phyloP scores from a whole-genome alignment of 2,797 vertebrate species.

The Chaetodon trifasciatus region DNA sequence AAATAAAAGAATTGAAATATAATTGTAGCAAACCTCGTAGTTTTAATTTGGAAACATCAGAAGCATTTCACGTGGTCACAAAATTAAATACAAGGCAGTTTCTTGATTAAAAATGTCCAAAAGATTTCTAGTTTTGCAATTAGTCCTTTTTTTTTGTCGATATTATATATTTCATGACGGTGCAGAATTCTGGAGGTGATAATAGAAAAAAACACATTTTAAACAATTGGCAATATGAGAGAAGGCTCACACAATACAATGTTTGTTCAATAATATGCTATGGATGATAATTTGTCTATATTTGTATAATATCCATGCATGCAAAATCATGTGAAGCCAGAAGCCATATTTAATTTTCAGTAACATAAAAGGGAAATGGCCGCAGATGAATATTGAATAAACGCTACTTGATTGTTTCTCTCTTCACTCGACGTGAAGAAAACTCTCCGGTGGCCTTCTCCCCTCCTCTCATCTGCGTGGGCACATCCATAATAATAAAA shows the following conservation, averaged over 20 bases:
- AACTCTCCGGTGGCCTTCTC: slow-evolving; percentile 72
- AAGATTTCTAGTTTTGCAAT: slow-evolving; percentile 11
- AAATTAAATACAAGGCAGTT: slow-evolving; percentile 7
- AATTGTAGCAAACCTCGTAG: slow-evolving; percentile 69
- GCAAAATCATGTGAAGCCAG: not conserved
- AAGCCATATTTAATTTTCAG: slow-evolving; percentile 11
- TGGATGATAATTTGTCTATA: not conserved
- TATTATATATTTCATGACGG: not conserved
- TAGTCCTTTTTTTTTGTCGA: not conserved
- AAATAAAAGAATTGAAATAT: slow-evolving; percentile 88
- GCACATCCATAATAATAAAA: slow-evolving; percentile 84
- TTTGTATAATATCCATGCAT: not conserved
- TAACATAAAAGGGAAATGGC: slow-evolving; percentile 6
- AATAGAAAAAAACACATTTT: not conserved
- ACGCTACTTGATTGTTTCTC: slow-evolving; percentile 36
- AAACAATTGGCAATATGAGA: not conserved
- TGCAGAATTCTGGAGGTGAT: not conserved
- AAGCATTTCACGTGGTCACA: slow-evolving; percentile 35
- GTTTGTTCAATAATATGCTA: not conserved
- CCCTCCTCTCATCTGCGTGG: slow-evolving; percentile 73
- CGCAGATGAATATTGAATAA: slow-evolving; percentile 29
- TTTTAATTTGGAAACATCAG: slow-evolving; percentile 68
- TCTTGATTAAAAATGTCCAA: slow-evolving; percentile 20
- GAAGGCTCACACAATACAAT: not conserved
- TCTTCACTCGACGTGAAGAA: slow-evolving; percentile 53